phyloP scores from a whole-genome alignment of 2,797 vertebrate species.

The Myripristis jacobus region DNA sequence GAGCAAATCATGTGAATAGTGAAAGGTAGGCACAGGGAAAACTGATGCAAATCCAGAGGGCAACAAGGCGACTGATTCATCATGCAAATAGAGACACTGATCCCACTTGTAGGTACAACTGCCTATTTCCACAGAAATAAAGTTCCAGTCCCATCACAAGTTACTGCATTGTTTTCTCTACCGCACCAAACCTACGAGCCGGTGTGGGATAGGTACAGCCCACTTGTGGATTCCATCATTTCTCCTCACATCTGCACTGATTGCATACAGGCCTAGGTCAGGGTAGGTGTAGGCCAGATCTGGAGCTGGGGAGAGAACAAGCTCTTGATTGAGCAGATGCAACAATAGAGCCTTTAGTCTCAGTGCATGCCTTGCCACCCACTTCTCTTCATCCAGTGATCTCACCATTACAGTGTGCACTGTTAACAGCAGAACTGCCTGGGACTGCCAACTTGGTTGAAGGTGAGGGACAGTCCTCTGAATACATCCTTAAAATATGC shows the following conservation, averaged over 20 bases:
- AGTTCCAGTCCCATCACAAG: neutral
- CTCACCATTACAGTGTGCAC: constrained; percentile 53
- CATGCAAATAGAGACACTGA: neutral
- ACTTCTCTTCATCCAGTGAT: constrained; percentile 59
- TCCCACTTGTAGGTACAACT: neutral
- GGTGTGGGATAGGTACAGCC: neutral
- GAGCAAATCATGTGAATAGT: neutral
- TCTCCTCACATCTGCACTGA: constrained; percentile 17
- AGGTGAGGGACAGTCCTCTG: neutral
- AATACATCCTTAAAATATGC: constrained; percentile 22
- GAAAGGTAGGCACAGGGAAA: neutral
- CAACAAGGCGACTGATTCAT: neutral
- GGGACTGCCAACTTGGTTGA: constrained; percentile 33
- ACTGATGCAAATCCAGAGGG: neutral
- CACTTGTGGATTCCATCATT: constrained; percentile 7
- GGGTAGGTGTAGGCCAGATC: constrained; percentile 39
- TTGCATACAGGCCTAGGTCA: constrained; percentile 35
- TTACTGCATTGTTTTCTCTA: neutral
- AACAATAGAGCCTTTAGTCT: constrained; percentile 72
- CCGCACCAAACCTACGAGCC: neutral
- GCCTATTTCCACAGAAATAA: neutral
- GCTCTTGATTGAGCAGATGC: constrained; percentile 48
- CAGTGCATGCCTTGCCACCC: constrained; percentile 61
- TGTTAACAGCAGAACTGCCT: constrained; percentile 55
- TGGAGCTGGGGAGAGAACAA: constrained; percentile 53